Percentiles rank a stretch among this genome's conserved stretches.
phyloP scores from a whole-genome alignment of 2,113 vertebrate species.

The Indri indri region DNA sequence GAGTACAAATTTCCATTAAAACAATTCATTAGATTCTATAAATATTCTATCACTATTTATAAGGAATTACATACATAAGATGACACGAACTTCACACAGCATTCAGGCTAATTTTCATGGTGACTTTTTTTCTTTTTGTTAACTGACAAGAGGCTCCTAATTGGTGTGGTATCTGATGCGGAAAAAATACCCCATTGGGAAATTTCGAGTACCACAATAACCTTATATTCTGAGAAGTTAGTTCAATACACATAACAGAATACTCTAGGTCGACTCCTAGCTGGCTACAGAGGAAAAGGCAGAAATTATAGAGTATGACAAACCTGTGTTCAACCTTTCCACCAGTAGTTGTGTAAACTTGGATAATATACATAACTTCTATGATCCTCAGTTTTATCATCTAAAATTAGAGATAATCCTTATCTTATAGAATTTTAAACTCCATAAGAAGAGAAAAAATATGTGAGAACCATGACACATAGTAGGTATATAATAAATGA shows the following conservation, averaged over 20 bases:
- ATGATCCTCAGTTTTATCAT: not conserved
- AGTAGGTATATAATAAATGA: not conserved
- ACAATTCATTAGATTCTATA: not conserved
- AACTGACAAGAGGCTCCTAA: not conserved
- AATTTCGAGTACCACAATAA: not conserved
- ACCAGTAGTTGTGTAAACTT: not conserved
- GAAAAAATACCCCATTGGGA: not conserved
- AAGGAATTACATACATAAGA: not conserved
- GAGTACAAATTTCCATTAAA: not conserved
- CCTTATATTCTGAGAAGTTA: not conserved
- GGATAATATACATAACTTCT: not conserved
- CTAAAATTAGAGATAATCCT: not conserved
- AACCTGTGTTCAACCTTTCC: not conserved
- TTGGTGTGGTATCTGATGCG: not conserved
- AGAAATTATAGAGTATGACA: not conserved
- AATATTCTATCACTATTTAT: not conserved
- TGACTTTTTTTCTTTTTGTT: not conserved
- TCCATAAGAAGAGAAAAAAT: not conserved
- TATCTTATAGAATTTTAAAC: not conserved
- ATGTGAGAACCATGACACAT: not conserved
- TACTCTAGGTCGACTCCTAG: not conserved
- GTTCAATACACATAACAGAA: not conserved
- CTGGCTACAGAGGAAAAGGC: not conserved
- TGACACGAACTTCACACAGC: not conserved
- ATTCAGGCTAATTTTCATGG: not conserved